These are phyloP conservation scores for Agrotis exclamationis DNA, from an alignment of 2,888 invertebrate species.

Conservation along the genomic window DNA sequence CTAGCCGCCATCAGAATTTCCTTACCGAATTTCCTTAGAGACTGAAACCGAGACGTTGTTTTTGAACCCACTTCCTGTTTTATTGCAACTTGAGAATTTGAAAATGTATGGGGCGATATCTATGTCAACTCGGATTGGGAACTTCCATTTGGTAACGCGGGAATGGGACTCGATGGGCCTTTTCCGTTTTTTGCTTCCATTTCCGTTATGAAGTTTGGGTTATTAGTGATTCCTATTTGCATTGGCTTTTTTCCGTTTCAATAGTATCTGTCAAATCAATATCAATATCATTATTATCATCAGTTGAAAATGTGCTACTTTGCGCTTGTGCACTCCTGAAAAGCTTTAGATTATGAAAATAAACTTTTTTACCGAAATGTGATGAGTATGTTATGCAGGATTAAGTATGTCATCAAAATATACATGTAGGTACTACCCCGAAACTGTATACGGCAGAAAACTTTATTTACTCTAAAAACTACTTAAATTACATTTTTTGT, in stretches of 20 bases:
- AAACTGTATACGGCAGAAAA: background rate
- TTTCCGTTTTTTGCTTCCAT: conserved; percentile 33
- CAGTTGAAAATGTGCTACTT: background rate
- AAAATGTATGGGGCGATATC: conserved; percentile 61
- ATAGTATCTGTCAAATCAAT: background rate
- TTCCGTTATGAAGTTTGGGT: conserved; percentile 22
- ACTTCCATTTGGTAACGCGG: conserved; percentile 39
- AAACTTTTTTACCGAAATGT: no score
- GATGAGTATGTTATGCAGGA: no score
- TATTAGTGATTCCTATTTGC: conserved; percentile 16
- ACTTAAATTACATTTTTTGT: background rate
- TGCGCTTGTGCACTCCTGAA: background rate
- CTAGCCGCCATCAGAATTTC: conserved; percentile 66
- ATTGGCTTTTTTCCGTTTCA: background rate
- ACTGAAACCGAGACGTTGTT: conserved; percentile 68
- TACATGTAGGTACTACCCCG: no score
- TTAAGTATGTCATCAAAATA: no score
- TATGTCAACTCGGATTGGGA: conserved; percentile 54
- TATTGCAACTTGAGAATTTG: conserved; percentile 67
- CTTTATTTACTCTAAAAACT: background rate
- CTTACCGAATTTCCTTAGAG: conserved; percentile 73
- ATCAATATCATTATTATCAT: background rate
- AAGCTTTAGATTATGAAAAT: background rate
- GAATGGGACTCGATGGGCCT: conserved; percentile 32
- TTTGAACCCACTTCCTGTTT: conserved; percentile 65